Evolutionary conservation across 2,113 vertebrate genomes (phyloP).

Genomic region (Rhodinocichla rosea): DNA sequence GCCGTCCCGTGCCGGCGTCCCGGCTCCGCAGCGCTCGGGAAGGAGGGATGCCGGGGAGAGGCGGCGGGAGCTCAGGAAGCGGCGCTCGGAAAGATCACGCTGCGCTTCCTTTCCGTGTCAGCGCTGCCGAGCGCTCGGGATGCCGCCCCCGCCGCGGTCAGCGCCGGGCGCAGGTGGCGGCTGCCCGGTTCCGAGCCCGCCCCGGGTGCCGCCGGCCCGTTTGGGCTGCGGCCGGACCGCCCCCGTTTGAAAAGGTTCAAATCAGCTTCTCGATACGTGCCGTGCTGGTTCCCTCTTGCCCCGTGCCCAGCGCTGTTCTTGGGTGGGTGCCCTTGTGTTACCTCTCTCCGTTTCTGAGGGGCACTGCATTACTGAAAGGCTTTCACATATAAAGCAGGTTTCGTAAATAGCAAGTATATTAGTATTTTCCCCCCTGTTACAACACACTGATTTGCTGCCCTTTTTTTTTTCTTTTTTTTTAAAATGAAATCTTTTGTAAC

Average conservation of each 20-base stretch:
- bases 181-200: not conserved
- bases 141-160: not conserved
- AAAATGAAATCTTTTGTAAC: not conserved
- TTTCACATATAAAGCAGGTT: not conserved
- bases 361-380: not conserved
- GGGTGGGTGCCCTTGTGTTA: not conserved
- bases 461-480: not conserved
- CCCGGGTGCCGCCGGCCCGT: accelerated
- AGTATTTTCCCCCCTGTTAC: not conserved
- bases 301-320: accelerated
- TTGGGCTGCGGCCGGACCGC: not conserved
- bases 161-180: not conserved
- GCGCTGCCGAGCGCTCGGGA: not conserved
- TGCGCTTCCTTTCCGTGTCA: not conserved
- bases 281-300: not conserved
- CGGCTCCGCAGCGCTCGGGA: not conserved
- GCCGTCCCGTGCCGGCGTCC: not conserved
- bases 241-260: too few species aligned
- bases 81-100: not conserved
- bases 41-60: not conserved
- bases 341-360: not conserved
- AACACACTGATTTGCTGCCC: not conserved
- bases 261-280: accelerated
- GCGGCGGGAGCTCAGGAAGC: not conserved
- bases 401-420: not conserved